Evolutionary conservation across 2,797 vertebrate species (phyloP), one percentile per base, ranked within the genome.

Genomic region (Malacoraja senta): DNA sequence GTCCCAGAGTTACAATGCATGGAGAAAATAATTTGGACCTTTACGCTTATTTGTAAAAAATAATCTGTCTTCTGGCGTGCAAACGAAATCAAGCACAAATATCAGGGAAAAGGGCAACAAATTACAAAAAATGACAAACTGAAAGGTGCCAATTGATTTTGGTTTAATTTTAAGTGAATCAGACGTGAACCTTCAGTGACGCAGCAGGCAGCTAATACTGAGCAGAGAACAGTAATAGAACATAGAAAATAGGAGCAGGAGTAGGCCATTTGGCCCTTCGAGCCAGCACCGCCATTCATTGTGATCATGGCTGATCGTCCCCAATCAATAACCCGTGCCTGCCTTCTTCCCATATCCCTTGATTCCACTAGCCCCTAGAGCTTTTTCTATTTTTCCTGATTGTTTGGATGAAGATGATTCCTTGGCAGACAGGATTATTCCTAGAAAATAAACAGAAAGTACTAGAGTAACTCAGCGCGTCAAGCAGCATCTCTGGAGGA

Each of bases 41-140:
- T 38, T 38, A 21, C 29, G 21, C 24, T 91, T 19, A 8, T 88
- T 91, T 92, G 90, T 58, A 71, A n/a, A 74, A 44, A 72, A 53
- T 74, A 65, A 72, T 76, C 21, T 24, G 26, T 74, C 90, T n/a
- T 92, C 68, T 29, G 1, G 7, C 26, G 21, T 12, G 12, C 19
- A 92, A 74, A 74, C 32, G 53, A 92, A 72, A 74, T 76, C 38
- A 92, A 74, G 65, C 9, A 17, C 90, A 92, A 74, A 74, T 8
- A 76, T 72, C 32, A 74, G 53, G 72, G 71, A 53, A 72, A 92
- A 92, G 88, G n/a, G 68, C 88, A 74, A 29, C 68, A 72, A 29
- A 19, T 44, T 21, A 72, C 71, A 53, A 53, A 53, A 15, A 92
- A 38, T 1, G 38, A 53, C 90, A 76, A 76, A n/a, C 35, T 76